Percentiles rank a stretch among this genome's conserved stretches.
These are phyloP conservation scores for Cephus spinipes DNA, from an alignment of 2,888 invertebrate genomes.

Conservation along the genomic window DNA sequence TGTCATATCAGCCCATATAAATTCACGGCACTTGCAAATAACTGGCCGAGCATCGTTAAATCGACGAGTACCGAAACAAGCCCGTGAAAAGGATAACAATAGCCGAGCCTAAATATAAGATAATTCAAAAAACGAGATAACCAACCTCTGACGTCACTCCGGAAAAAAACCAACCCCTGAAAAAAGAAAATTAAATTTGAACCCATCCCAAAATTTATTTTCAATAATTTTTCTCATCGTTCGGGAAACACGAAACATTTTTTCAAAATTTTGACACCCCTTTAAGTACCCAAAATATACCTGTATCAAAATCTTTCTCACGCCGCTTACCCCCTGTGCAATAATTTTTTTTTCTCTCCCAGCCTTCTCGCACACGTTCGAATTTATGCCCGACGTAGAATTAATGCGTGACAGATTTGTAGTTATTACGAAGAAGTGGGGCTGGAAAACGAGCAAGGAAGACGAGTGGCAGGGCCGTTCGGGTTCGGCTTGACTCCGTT, in stretches of 20 bases:
- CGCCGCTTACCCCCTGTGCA: slow-evolving; percentile 24
- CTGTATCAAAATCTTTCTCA: neutral
- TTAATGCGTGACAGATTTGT: slow-evolving; percentile 67
- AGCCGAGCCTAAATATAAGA: neutral
- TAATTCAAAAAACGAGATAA: neutral
- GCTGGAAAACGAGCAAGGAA: slow-evolving; percentile 24
- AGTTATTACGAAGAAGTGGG: slow-evolving; percentile 59
- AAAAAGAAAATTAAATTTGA: neutral
- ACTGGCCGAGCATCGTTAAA: slow-evolving; percentile 48
- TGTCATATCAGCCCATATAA: slow-evolving; percentile 50
- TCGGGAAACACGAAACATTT: neutral
- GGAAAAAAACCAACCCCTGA: neutral
- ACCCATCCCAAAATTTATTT: neutral
- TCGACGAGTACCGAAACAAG: slow-evolving; percentile 30
- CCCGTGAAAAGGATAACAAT: neutral
- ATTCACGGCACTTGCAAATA: slow-evolving; percentile 58
- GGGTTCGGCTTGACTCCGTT: neutral
- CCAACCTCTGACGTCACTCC: neutral
- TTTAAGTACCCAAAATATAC: neutral
- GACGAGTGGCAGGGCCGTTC: slow-evolving; percentile 16
- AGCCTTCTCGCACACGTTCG: slow-evolving; percentile 36
- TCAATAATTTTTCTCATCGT: neutral
- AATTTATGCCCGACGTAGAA: slow-evolving; percentile 65
- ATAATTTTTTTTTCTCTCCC: slow-evolving; percentile 53
- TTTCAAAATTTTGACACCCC: neutral